A percentile compares a stretch with the other conserved stretches of the same genome.
Conservation (phyloP, 2,113 vertebrate genomes). For the Rhinoptilus africanus region DNA sequence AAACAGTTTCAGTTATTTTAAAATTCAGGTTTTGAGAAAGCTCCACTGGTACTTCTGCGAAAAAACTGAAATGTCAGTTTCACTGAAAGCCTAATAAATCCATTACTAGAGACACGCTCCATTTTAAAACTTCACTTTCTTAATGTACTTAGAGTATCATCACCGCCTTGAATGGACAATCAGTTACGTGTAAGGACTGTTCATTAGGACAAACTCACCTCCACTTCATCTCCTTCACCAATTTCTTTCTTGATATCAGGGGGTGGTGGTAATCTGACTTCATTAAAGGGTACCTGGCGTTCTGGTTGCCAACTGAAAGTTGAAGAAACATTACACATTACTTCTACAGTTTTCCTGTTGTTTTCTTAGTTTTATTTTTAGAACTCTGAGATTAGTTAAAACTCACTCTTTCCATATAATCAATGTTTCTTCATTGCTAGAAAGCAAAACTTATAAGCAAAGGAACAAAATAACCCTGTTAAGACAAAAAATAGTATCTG, state of each 20-base stretch:
- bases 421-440: neutral
- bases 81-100: neutral
- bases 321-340: neutral
- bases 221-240: conserved; percentile 94
- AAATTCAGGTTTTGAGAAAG: neutral
- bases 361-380: neutral
- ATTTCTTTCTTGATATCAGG: conserved; percentile 94
- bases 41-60: neutral
- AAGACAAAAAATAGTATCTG: neutral
- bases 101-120: neutral
- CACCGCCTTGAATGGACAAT: accelerated
- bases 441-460: neutral
- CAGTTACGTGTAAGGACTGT: neutral
- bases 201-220: conserved; percentile 77
- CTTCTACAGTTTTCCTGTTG: neutral
- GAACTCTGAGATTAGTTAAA: neutral
- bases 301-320: conserved; percentile 93
- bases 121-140: neutral
- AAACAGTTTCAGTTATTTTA: neutral
- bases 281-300: conserved; percentile 93
- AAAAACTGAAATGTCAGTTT: neutral
- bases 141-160: neutral
- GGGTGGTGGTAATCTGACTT: conserved; percentile 92
- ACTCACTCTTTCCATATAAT: neutral
- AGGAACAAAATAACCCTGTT: neutral